Percentiles rank a stretch among this genome's conserved stretches.
Evolutionary conservation across 2,113 vertebrate species (phyloP).

Genomic region (Cottus gobio): DNA sequence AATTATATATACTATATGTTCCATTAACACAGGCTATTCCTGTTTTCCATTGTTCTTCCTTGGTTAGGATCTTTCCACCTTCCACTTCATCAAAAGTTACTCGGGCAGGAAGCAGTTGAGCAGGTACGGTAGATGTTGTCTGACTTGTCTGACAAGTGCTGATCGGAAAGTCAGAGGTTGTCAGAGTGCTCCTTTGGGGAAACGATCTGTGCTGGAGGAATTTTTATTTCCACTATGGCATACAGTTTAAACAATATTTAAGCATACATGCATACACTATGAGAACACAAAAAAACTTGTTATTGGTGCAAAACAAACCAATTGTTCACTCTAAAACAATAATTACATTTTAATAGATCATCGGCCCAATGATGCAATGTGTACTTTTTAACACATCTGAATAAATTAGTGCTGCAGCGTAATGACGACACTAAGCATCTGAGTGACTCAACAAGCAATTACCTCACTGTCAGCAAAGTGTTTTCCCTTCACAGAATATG

Average conservation of each 20-base stretch:
- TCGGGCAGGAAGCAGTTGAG: slow-evolving; percentile 22
- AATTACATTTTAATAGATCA: not conserved
- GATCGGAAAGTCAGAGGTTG: not conserved
- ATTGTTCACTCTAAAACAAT: not conserved
- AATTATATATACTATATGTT: not conserved
- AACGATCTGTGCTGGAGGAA: not conserved
- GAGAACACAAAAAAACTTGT: not conserved
- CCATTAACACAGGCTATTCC: not conserved
- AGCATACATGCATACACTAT: not conserved
- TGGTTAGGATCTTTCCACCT: not conserved
- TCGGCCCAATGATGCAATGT: not conserved
- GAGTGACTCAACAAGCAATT: slow-evolving; percentile 33
- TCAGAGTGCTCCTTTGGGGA: not conserved
- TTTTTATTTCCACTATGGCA: not conserved
- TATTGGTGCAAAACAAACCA: not conserved
- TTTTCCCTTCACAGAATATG: not conserved
- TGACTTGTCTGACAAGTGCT: slow-evolving; percentile 31
- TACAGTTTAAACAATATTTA: not conserved
- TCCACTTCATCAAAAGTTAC: not conserved
- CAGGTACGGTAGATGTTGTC: slow-evolving; percentile 58
- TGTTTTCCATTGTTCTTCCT: slow-evolving; percentile 12
- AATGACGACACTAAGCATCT: slow-evolving; percentile 15
- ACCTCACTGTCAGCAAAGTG: not conserved
- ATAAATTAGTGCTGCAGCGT: not conserved
- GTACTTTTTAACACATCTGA: not conserved